Evolutionary conservation across 1,140 invertebrate genomes (phyloP).

Genomic region (Luehdorfia chinensis): DNA sequence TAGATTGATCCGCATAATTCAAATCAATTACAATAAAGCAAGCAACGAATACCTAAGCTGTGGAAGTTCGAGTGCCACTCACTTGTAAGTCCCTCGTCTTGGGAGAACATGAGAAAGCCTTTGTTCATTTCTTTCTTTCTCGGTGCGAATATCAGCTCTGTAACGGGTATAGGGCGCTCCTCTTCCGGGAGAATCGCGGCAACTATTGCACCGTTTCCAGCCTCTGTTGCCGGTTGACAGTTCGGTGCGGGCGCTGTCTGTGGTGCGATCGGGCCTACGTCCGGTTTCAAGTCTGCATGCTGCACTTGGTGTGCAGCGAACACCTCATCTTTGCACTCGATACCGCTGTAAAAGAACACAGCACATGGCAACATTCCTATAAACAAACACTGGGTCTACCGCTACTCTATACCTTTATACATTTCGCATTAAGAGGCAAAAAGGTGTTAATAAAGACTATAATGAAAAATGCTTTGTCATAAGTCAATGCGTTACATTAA

Average conservation of each 20-base stretch:
- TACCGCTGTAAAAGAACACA: conserved; percentile 84
- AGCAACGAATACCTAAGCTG: conserved; percentile 53
- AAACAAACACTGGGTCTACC: conserved; percentile 29
- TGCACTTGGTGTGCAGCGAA: conserved; percentile 86
- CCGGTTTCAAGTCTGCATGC: conserved; percentile 64
- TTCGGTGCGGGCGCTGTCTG: conserved; percentile 30
- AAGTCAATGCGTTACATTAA: conserved; percentile 29
- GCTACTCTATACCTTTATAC: too few relatives aligned
- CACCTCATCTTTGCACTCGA: conserved; percentile 91
- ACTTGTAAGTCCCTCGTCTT: conserved; percentile 91
- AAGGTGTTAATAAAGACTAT: conserved; percentile 22
- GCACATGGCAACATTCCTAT: conserved; percentile 25
- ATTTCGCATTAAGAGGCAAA: too few relatives aligned
- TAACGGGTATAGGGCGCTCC: conserved; percentile 81
- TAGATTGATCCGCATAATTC: conserved; percentile 22
- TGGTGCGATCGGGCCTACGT: conserved; percentile 31
- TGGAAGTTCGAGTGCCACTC: conserved; percentile 70
- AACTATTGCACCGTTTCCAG: conserved; percentile 56
- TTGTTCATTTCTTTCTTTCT: conserved; percentile 95
- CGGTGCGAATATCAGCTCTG: conserved; percentile 88
- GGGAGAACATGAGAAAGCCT: conserved; percentile 92
- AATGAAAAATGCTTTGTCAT: conserved; percentile 33
- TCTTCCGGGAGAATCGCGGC: conserved; percentile 54
- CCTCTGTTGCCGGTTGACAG: conserved; percentile 29
- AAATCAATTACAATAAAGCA: conserved; percentile 36